A percentile compares a stretch with the other conserved stretches of the same genome.
Evolutionary conservation across 92 coral and sea anemone species (phyloP).

Genomic region (Diadumene lineata): DNA sequence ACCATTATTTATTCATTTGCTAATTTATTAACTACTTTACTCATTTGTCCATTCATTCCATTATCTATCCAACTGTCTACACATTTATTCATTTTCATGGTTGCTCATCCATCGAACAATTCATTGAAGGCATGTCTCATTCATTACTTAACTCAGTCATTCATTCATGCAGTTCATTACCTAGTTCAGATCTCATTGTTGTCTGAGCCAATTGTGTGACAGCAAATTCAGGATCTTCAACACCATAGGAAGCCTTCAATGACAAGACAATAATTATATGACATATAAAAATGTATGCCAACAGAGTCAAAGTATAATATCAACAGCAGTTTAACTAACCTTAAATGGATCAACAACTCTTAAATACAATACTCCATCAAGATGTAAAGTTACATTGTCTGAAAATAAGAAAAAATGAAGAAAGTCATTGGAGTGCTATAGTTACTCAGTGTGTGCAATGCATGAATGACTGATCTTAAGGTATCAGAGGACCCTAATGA

Average conservation of each 20-base stretch:
- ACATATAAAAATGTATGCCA: background rate
- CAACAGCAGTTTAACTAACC: no score
- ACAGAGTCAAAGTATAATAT: no score
- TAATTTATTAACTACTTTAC: background rate
- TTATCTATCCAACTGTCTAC: background rate
- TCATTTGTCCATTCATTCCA: background rate
- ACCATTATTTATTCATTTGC: background rate
- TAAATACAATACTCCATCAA: constrained; percentile 88
- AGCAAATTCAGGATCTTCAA: constrained; percentile 97
- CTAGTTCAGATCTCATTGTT: constrained; percentile 98
- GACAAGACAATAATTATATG: background rate
- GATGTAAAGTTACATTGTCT: constrained; percentile 96
- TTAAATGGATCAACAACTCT: constrained; percentile 93
- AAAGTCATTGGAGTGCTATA: background rate
- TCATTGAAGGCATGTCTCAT: no score
- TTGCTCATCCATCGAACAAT: background rate
- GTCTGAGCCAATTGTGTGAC: constrained; percentile 97
- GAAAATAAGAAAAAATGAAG: background rate
- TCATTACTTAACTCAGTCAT: no score
- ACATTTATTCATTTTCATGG: background rate
- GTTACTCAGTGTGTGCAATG: background rate
- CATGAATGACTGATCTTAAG: no score
- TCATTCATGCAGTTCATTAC: constrained; percentile 32
- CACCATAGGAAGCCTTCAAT: constrained; percentile 95
- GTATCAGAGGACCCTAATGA: no score